Percentiles rank a stretch among this genome's conserved stretches.
Conservation (phyloP, 1,140 invertebrate species). For the Alviniconcha marisindica region DNA sequence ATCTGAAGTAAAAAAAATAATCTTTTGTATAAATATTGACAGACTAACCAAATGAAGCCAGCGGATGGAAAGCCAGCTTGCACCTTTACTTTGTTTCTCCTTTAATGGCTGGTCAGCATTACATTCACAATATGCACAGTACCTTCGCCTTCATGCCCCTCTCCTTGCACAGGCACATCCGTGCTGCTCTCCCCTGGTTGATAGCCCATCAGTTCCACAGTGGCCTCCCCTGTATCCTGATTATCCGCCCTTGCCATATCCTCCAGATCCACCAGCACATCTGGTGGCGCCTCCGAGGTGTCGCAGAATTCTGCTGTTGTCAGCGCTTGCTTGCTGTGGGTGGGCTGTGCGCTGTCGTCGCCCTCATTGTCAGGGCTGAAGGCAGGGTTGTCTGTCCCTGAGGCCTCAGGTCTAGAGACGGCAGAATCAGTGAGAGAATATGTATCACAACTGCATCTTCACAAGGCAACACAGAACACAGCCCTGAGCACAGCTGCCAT, state of each 20-base stretch:
- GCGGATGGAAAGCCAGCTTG: no score
- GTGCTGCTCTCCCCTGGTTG: slow-evolving; percentile 32
- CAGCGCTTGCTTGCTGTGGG: neutral
- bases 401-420: no score
- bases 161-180: neutral
- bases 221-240: slow-evolving; percentile 4
- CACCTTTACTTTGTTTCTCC: no score
- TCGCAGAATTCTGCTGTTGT: slow-evolving; percentile 10
- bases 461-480: no score
- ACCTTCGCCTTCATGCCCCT: neutral
- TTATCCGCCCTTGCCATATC: neutral
- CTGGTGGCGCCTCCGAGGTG: slow-evolving; percentile 3
- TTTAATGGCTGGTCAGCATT: no score
- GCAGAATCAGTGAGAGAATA: no score
- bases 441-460: no score
- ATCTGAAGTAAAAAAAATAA: no score
- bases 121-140: no score
- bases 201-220: neutral
- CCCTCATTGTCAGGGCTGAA: slow-evolving; percentile 44
- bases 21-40: no score
- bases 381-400: slow-evolving; percentile 44
- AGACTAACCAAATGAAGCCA: no score
- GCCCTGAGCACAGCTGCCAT: no score
- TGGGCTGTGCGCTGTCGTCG: neutral
- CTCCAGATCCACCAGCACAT: slow-evolving; percentile 25